Evolutionary conservation across 2,797 vertebrate species (phyloP), one percentile per base, ranked within the genome.

Genomic region (Peromyscus eremicus): DNA sequence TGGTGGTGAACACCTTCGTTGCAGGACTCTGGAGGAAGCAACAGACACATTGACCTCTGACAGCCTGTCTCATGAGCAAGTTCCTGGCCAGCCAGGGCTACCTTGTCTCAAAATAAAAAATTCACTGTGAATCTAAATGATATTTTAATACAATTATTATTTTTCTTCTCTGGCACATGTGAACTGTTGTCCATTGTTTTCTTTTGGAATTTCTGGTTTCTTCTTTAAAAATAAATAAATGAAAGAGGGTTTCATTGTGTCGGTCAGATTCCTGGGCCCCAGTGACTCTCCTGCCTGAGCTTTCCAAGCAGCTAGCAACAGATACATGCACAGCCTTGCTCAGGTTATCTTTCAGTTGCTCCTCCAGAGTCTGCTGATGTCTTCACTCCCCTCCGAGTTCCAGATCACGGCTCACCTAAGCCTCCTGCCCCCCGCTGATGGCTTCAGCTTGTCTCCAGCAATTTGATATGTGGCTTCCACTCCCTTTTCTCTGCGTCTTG

Each of bases 381-480:
- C 75, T 77, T 6, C 25, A 0, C 75, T 9, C 13, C 12, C 0
- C 3, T 0, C 73, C 1, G 14, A 76, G 75, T 77, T 49, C 43
- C 43, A 16, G 43, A 46, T 46, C 27, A 32, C 40, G 16, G 43
- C 40, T 77, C 75, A 29, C 2, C 13, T 16, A 37, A 71, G 19
- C 13, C n/a, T 21, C 70, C 70, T 0, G 7, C n/a, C n/a, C 70
- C 71, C 75, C 27, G 1, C 27, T 77, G 43, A 16, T 77, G 25
- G 4, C 27, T 0, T 43, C 25, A 29, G 25, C 25, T 76, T 76
- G 46, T 0, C 73, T 76, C 43, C 25, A 29, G 25, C 6, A 40
- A 73, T 46, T 14, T 27, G 23, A 29, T 46, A 23, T 76, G 25
- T 46, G 75, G 12, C 43, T 76, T 29, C 23, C 13, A 46, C 14